Percentiles rank a stretch among this genome's conserved stretches.
These are phyloP conservation scores for Phaonia tiefii DNA, from an alignment of 2,888 invertebrate genomes.

Conservation along the genomic window DNA sequence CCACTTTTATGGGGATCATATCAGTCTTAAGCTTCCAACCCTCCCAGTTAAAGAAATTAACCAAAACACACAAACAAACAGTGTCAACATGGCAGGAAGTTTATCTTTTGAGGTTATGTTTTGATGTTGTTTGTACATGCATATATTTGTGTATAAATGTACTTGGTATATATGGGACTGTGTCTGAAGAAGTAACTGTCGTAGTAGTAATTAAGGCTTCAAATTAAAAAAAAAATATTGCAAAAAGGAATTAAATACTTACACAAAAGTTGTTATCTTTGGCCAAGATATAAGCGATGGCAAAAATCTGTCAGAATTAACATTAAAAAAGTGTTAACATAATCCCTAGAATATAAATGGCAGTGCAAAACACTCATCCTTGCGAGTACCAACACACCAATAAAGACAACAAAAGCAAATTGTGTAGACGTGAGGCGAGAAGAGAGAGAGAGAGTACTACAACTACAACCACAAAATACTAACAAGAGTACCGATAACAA, in stretches of 20 bases:
- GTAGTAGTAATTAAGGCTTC: conserved; percentile 5
- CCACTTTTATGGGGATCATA: neutral
- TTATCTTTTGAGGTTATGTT: conserved; percentile 15
- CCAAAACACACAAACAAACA: conserved; percentile 64
- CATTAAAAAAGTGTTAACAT: conserved; percentile 65
- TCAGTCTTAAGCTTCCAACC: conserved; percentile 7
- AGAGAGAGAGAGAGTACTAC: neutral
- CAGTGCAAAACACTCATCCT: conserved; percentile 16
- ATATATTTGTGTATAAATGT: neutral
- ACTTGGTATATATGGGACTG: neutral
- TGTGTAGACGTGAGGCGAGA: neutral
- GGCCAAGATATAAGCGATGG: conserved; percentile 41
- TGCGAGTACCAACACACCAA: neutral
- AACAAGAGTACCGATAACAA: conserved; percentile 37
- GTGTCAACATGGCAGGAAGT: conserved; percentile 65
- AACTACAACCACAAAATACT: conserved; percentile 46
- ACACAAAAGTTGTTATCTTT: conserved; percentile 40
- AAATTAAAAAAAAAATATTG: conserved; percentile 50
- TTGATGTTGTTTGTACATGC: neutral
- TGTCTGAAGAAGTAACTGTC: neutral
- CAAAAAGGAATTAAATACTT: conserved; percentile 53
- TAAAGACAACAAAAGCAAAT: too few species aligned
- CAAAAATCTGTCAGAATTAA: conserved; percentile 58
- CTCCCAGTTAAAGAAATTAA: conserved; percentile 30
- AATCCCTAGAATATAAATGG: conserved; percentile 61